phyloP scores from a whole-genome alignment of 2,888 invertebrate genomes.

The Rapana venosa region DNA sequence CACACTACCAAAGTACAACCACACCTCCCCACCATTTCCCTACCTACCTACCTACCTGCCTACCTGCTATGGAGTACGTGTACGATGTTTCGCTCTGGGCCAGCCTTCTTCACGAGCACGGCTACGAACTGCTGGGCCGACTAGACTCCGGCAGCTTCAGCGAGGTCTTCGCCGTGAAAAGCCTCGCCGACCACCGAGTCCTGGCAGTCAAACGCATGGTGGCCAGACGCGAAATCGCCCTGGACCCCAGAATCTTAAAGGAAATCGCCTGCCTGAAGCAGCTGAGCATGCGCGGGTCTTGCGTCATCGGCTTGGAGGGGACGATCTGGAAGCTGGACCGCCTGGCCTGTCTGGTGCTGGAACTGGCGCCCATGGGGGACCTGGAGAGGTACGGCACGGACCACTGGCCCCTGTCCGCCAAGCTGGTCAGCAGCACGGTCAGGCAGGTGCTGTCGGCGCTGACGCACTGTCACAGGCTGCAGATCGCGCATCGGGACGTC shows the following conservation, averaged over 20 bases:
- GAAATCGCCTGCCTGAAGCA: slow-evolving; percentile 51
- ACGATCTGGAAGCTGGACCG: slow-evolving; percentile 42
- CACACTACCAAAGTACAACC: neutral
- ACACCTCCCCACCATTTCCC: neutral
- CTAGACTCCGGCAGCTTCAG: slow-evolving; percentile 54
- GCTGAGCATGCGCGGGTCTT: slow-evolving; percentile 49
- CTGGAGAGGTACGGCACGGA: slow-evolving; percentile 48
- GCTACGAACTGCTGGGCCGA: slow-evolving; percentile 45
- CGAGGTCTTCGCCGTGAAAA: slow-evolving; percentile 49
- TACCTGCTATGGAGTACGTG: slow-evolving; percentile 44
- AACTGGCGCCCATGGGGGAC: slow-evolving; percentile 53
- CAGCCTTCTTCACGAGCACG: slow-evolving; percentile 42
- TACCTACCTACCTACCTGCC: neutral
- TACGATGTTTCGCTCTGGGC: slow-evolving; percentile 43
- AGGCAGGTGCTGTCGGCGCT: slow-evolving; percentile 51
- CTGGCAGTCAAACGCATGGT: slow-evolving; percentile 52
- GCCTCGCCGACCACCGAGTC: neutral
- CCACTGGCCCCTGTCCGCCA: slow-evolving; percentile 25
- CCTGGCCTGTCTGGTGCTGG: slow-evolving; percentile 54
- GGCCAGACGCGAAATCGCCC: slow-evolving; percentile 42
- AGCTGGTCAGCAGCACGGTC: slow-evolving; percentile 40
- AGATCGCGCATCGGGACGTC: slow-evolving; percentile 55
- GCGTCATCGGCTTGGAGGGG: slow-evolving; percentile 50
- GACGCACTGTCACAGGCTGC: slow-evolving; percentile 49
- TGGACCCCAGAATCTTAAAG: slow-evolving; percentile 46